Evolutionary conservation across 2,888 invertebrate species (phyloP).

Genomic region (Selenia dentaria): DNA sequence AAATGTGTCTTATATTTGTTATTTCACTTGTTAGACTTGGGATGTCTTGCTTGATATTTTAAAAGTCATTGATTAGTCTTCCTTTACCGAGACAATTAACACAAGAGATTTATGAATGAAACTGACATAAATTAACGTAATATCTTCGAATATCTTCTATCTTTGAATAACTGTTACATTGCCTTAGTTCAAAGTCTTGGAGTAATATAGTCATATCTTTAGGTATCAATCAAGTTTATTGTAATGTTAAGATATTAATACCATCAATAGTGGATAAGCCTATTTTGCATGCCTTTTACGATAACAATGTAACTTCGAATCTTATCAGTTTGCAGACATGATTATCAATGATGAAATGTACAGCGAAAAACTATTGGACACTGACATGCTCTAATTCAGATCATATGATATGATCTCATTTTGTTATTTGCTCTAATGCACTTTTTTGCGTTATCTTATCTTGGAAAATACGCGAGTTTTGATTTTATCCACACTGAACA

Average conservation of each 20-base stretch:
- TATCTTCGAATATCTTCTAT: too few species aligned
- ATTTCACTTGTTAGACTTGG: too few species aligned
- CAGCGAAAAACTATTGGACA: background rate
- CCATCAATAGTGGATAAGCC: constrained; percentile 1
- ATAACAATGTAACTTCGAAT: constrained; percentile 1
- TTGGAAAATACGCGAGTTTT: constrained; percentile 8
- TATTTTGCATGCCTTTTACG: background rate
- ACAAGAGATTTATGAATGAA: too few species aligned
- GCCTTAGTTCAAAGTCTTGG: too few species aligned
- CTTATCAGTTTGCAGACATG: constrained; percentile 2
- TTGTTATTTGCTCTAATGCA: constrained; percentile 23
- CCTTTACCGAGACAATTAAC: too few species aligned
- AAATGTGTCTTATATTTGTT: too few species aligned
- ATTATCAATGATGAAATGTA: constrained; percentile 6
- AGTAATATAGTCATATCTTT: too few species aligned
- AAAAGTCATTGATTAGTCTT: too few species aligned
- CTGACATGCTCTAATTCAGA: constrained; percentile 19
- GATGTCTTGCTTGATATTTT: too few species aligned
- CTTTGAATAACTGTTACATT: too few species aligned
- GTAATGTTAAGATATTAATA: background rate
- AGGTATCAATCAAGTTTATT: too few species aligned
- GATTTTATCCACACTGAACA: background rate
- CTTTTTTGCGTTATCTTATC: constrained; percentile 39
- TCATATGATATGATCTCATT: constrained; percentile 29
- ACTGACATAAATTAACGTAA: too few species aligned